These are phyloP conservation scores for Atractosteus spatula DNA, from an alignment of 2,113 vertebrate species.

Conservation along the genomic window DNA sequence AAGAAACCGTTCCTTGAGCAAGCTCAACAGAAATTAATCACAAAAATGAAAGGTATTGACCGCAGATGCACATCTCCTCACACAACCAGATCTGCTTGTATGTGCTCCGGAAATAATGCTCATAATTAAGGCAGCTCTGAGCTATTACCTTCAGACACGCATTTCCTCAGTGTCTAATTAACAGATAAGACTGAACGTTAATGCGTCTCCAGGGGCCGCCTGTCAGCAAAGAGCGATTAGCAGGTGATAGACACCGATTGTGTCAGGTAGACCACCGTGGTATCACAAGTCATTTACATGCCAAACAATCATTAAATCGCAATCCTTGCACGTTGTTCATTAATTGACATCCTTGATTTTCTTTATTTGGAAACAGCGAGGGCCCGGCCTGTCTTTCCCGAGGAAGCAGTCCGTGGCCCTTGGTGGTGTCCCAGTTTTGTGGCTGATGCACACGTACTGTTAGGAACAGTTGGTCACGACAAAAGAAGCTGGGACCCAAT, in stretches of 20 bases:
- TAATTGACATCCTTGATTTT: background rate
- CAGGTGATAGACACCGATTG: background rate
- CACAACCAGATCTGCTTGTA: background rate
- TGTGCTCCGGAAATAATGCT: background rate
- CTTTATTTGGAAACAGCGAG: background rate
- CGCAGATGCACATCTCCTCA: background rate
- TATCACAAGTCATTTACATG: conserved; percentile 2
- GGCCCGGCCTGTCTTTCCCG: too few relatives aligned
- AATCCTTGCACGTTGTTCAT: conserved; percentile 5
- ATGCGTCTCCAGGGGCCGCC: background rate
- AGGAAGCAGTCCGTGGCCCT: too few relatives aligned
- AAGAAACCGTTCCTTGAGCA: too few relatives aligned
- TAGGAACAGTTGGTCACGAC: too few relatives aligned
- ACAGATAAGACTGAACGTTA: conserved; percentile 4
- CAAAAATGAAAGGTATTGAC: background rate
- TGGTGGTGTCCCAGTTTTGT: too few relatives aligned
- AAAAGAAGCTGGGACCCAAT: too few relatives aligned
- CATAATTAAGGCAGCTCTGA: background rate
- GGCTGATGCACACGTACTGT: too few relatives aligned
- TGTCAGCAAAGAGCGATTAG: background rate
- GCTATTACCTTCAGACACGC: background rate
- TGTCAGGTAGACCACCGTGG: background rate
- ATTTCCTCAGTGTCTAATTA: conserved; percentile 3
- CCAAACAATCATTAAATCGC: background rate
- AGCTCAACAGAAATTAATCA: background rate